Conservation (phyloP, 2,113 vertebrate species). For the Colaptes auratus region DNA sequence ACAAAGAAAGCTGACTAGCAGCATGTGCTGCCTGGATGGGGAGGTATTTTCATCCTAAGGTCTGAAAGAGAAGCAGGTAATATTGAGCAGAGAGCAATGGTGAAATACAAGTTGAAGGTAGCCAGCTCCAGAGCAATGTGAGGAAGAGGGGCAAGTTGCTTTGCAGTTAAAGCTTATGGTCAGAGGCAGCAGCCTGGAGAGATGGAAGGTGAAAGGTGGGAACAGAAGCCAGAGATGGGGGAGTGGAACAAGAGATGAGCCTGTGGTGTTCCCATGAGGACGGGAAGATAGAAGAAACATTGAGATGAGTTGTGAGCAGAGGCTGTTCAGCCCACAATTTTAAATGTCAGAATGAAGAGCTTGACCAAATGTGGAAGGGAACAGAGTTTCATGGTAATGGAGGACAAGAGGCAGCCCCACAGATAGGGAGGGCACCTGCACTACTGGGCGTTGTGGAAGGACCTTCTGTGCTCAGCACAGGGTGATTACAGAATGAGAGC, state of each 20-base stretch:
- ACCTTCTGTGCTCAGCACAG: neutral
- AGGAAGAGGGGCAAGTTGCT: neutral
- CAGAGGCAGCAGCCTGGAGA: neutral
- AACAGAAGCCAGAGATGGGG: neutral
- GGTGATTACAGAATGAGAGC: neutral
- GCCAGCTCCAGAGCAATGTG: neutral
- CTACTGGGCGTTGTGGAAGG: neutral
- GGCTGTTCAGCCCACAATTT: neutral
- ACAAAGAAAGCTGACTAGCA: neutral
- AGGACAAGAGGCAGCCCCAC: accelerated
- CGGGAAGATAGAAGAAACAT: neutral
- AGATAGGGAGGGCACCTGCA: neutral
- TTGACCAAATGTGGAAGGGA: neutral
- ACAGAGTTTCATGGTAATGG: neutral
- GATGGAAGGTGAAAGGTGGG: neutral
- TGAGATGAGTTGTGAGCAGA: neutral
- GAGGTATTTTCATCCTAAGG: conserved; percentile 29
- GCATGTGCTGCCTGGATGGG: neutral
- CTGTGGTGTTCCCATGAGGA: neutral
- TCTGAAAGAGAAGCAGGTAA: conserved; percentile 10
- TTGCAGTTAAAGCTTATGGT: accelerated
- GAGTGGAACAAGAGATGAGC: neutral
- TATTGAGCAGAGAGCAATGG: neutral
- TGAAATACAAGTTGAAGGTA: neutral
- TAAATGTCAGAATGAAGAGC: neutral